Base-by-base conservation (phyloP, 2,797 vertebrate species). In the Odontamblyopus rebecca region DNA sequence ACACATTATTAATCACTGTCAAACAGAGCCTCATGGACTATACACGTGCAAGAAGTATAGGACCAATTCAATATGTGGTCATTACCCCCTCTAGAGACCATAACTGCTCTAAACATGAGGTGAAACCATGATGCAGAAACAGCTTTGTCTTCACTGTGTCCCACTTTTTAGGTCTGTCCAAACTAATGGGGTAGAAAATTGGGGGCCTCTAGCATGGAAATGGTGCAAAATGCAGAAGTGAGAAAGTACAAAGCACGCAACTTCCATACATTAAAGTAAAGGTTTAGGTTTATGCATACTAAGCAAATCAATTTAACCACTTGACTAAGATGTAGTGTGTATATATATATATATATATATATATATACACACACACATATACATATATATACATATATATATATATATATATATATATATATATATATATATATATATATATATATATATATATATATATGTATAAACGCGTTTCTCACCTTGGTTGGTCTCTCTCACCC, bases 151-250 rank as follows among this genome's bases (percentile, higher is more conserved):
- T 83, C 68, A 41, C 61, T 56, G 73, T 76, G 84, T 71, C 88
- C 86, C 82, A 87, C 38, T 84, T 89, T 85, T 81, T 79, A 79
- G 71, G 78, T 84, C 79, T 74, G 80, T 75, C 67, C 77, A 60
- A 79, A 67, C 77, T 89, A 90, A 91, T 89, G 89, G 90, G 82
- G 85, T 86, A 77, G 86, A 89, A 88, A 88, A 89, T 88, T 82
- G 69, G 71, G 82, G 77, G 76, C 86, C 81, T 84, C 75, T 75
- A 59, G 77, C 77, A 77, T 73, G 81, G 80, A 84, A 83, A 83
- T 71, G 48, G 23, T 27, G 78, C 26, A 27, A 29, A 65, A 48
- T 5, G 16, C 9, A 12, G 19, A 19, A 63, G 19, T 75, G 81
- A 64, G 67, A 80, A 53, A 70, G 41, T 65, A 80, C 67, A 72